Conservation (phyloP, 2,113 vertebrate genomes). For the Nerophis ophidion region DNA sequence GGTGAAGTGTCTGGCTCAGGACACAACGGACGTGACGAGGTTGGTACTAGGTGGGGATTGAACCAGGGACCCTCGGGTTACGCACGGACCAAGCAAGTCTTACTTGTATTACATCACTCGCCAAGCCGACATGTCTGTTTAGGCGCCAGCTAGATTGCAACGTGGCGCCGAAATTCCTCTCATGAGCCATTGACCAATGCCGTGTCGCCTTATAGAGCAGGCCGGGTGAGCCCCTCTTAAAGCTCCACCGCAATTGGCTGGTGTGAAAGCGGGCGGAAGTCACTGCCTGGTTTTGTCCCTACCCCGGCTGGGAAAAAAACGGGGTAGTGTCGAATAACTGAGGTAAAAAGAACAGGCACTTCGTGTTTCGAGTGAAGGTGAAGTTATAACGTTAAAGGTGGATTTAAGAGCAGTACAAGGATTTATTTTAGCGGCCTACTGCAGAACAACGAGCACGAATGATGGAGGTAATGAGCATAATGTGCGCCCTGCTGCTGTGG, state of each 20-base stretch:
- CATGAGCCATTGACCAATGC: constrained; percentile 54
- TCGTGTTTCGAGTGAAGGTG: not conserved
- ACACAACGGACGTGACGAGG: too few relatives aligned
- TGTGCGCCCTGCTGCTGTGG: constrained; percentile 62
- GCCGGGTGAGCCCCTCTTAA: constrained; percentile 1
- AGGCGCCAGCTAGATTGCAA: constrained; percentile 48
- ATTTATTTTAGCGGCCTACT: constrained; percentile 12
- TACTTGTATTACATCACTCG: not conserved
- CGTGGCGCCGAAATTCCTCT: constrained; percentile 72
- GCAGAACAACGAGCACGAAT: constrained; percentile 15
- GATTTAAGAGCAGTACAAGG: not conserved
- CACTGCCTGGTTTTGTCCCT: constrained; percentile 42
- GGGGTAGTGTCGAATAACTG: constrained; percentile 30
- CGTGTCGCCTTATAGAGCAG: not conserved
- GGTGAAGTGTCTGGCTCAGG: too few relatives aligned
- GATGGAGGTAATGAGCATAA: constrained; percentile 60
- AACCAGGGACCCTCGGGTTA: too few relatives aligned
- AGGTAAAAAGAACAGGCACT: constrained; percentile 2
- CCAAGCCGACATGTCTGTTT: not conserved
- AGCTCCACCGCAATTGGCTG: constrained; percentile 58
- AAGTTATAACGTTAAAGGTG: not conserved
- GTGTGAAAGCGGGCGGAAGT: constrained; percentile 35
- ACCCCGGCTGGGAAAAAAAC: constrained; percentile 4
- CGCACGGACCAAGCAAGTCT: too few relatives aligned
- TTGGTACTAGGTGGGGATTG: too few relatives aligned